These are phyloP conservation scores for Agrypnia vestita DNA, from an alignment of 1,140 invertebrate species.

Conservation along the genomic window DNA sequence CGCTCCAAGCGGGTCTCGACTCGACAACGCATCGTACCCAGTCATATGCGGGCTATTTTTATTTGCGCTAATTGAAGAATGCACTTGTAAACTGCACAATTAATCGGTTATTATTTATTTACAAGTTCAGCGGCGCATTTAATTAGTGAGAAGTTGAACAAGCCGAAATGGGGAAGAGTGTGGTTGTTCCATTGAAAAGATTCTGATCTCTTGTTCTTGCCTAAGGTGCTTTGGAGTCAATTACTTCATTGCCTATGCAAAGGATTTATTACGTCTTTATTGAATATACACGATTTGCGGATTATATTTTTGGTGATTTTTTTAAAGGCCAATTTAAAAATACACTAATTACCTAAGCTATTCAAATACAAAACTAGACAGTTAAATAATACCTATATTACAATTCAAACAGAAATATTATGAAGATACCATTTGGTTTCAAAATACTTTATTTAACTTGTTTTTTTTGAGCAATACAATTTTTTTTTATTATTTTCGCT, in stretches of 20 bases:
- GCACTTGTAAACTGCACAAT: neutral
- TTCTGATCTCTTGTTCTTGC: conserved; percentile 20
- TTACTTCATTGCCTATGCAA: conserved; percentile 39
- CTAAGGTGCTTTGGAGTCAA: conserved; percentile 16
- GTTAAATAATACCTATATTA: too few species aligned
- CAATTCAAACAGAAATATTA: too few species aligned
- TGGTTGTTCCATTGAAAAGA: conserved; percentile 33
- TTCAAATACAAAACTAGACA: too few species aligned
- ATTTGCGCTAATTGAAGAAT: neutral
- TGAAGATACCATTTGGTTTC: too few species aligned
- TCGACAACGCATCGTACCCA: neutral
- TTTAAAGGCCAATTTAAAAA: too few species aligned
- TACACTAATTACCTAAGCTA: too few species aligned
- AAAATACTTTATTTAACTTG: too few species aligned
- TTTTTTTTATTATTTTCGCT: too few species aligned
- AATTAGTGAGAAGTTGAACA: conserved; percentile 24
- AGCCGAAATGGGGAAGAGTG: conserved; percentile 10
- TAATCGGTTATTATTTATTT: neutral
- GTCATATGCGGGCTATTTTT: neutral
- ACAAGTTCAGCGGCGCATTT: neutral
- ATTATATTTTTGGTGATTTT: too few species aligned
- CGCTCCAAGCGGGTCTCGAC: too few species aligned
- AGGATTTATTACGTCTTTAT: conserved; percentile 26
- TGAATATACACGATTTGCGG: neutral
- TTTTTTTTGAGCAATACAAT: too few species aligned